Evolutionary conservation across 2,797 vertebrate genomes (phyloP).

Genomic region (Siniperca scherzeri): DNA sequence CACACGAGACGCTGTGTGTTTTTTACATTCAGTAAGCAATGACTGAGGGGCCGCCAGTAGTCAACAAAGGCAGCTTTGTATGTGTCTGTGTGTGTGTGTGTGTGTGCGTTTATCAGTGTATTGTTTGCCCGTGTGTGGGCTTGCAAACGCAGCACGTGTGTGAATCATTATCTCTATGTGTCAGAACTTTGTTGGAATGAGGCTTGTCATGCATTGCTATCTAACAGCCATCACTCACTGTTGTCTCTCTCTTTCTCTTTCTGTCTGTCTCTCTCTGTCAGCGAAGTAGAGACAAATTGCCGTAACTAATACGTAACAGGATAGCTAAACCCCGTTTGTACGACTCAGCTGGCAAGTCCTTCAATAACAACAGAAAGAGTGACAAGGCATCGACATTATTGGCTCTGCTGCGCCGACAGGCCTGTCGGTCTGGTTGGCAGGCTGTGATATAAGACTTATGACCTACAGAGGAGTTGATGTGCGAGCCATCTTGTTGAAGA

Average conservation of each 20-base stretch:
- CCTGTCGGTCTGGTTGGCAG: constrained; percentile 53
- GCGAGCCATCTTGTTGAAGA: constrained; percentile 41
- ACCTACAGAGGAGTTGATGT: constrained; percentile 41
- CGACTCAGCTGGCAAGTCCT: constrained; percentile 63
- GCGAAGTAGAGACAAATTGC: constrained; percentile 74
- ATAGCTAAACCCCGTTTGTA: constrained; percentile 45
- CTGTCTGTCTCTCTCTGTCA: constrained; percentile 66
- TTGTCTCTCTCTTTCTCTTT: constrained; percentile 59
- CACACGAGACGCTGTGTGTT: constrained; percentile 67
- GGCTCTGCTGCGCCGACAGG: constrained; percentile 46
- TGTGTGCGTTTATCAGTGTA: constrained; percentile 38
- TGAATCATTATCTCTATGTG: constrained; percentile 82
- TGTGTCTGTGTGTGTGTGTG: constrained; percentile 69
- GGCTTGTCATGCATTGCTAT: constrained; percentile 73
- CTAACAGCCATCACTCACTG: constrained; percentile 73
- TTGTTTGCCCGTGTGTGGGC: constrained; percentile 80
- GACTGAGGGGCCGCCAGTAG: constrained; percentile 70
- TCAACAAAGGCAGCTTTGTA: constrained; percentile 86
- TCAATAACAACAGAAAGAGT: constrained; percentile 57
- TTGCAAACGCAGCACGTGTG: constrained; percentile 78
- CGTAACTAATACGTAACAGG: constrained; percentile 78
- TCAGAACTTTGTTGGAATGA: constrained; percentile 74
- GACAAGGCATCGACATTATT: constrained; percentile 61
- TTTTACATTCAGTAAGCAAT: constrained; percentile 73
- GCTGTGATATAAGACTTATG: constrained; percentile 47